These are phyloP conservation scores for Myiagra hebetior DNA, from an alignment of 2,113 vertebrate genomes.

Conservation along the genomic window DNA sequence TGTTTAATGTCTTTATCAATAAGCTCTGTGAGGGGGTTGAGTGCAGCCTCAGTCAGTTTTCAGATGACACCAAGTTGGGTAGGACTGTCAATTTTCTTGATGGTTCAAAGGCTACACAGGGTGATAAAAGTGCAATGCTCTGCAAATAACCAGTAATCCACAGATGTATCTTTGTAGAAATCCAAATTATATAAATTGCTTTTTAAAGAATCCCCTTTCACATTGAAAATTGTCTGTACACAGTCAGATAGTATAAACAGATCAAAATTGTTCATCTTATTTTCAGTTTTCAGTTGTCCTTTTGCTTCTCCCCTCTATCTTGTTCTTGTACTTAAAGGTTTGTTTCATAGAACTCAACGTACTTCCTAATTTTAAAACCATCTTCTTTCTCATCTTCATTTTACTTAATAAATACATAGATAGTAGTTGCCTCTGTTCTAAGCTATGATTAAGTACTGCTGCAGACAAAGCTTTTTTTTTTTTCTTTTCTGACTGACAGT, in stretches of 20 bases:
- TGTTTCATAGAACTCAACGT: background rate
- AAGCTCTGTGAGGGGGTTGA: background rate
- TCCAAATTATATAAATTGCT: background rate
- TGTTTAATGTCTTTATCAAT: background rate
- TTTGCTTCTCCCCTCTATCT: background rate
- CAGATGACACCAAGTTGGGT: no score
- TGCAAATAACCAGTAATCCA: background rate
- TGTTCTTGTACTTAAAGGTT: background rate
- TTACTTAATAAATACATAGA: background rate
- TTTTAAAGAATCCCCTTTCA: background rate
- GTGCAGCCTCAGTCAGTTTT: background rate
- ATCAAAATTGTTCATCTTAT: background rate
- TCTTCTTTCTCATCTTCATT: background rate
- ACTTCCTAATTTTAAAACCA: background rate
- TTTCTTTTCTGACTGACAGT: background rate
- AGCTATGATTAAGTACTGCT: background rate
- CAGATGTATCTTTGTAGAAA: background rate
- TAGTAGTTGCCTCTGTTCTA: background rate
- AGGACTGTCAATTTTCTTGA: background rate
- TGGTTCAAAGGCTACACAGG: background rate
- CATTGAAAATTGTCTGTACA: background rate
- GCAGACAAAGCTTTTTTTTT: background rate
- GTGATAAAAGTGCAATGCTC: background rate
- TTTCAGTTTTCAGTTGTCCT: background rate
- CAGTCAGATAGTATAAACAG: background rate